phyloP scores from a whole-genome alignment of 2,113 vertebrate species.

The Triplophysa tibetana region DNA sequence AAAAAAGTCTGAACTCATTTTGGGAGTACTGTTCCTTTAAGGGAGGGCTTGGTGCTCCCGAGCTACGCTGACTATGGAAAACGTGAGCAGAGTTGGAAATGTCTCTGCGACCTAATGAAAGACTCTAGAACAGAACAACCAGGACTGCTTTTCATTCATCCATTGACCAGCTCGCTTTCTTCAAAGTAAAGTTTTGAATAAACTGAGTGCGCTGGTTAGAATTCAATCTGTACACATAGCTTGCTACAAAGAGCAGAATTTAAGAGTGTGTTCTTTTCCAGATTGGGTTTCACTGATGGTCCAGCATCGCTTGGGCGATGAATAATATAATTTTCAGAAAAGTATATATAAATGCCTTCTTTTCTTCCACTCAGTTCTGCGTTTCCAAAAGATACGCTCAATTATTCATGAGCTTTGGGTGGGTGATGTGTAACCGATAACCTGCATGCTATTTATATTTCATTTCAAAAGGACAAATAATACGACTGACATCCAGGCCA shows the following conservation, averaged over 20 bases:
- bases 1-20: too few relatives aligned
- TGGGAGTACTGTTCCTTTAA: background rate
- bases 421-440: conserved; percentile 75
- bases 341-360: conserved; percentile 1
- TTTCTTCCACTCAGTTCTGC: conserved; percentile 9
- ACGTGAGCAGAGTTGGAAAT: background rate
- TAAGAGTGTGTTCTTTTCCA: conserved; percentile 13
- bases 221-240: background rate
- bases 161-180: background rate
- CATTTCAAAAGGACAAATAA: conserved; percentile 72
- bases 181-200: background rate
- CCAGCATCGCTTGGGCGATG: background rate
- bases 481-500: conserved; percentile 62
- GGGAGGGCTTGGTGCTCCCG: background rate
- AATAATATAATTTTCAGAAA: conserved; percentile 15
- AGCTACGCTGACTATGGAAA: conserved; percentile 13
- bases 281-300: conserved; percentile 15
- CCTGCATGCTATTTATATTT: conserved; percentile 76
- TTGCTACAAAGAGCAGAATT: conserved; percentile 6
- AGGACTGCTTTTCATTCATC: conserved; percentile 8
- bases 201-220: background rate
- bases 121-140: background rate
- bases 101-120: conserved; percentile 5
- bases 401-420: conserved; percentile 71
- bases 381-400: conserved; percentile 53